These are phyloP conservation scores for Scelioninae gen. 1 DNA, from an alignment of 2,888 invertebrate genomes.

Conservation along the genomic window DNA sequence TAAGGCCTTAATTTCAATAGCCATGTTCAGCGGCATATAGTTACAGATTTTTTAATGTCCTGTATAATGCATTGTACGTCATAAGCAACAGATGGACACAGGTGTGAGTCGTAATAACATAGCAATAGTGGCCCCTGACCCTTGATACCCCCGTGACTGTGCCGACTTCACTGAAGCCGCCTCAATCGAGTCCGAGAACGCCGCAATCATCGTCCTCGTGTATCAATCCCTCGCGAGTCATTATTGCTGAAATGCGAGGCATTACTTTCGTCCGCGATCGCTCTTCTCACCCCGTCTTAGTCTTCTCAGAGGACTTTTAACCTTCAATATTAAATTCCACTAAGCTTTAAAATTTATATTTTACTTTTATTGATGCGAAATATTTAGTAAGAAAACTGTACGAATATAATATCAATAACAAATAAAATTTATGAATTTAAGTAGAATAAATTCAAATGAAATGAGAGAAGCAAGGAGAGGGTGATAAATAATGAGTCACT, in stretches of 20 bases:
- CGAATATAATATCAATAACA: background rate
- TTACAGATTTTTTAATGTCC: slow-evolving; percentile 61
- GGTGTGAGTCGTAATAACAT: slow-evolving; percentile 84
- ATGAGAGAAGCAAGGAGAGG: slow-evolving; percentile 1
- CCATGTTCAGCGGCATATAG: slow-evolving; percentile 53
- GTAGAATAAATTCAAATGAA: background rate
- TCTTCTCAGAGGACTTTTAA: slow-evolving; percentile 65
- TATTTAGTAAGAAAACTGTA: background rate
- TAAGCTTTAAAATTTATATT: slow-evolving; percentile 20
- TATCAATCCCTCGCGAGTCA: slow-evolving; percentile 83
- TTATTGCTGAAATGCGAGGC: slow-evolving; percentile 80
- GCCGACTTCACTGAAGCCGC: slow-evolving; percentile 81
- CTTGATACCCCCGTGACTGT: slow-evolving; percentile 74
- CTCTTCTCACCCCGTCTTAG: slow-evolving; percentile 55
- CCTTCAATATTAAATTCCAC: slow-evolving; percentile 37
- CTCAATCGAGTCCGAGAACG: slow-evolving; percentile 78
- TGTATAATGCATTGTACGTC: slow-evolving; percentile 56
- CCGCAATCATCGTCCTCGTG: slow-evolving; percentile 81
- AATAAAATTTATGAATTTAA: slow-evolving; percentile 8
- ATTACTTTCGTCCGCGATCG: slow-evolving; percentile 74
- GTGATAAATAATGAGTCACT: slow-evolving; percentile 1
- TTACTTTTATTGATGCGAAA: background rate
- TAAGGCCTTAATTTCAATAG: slow-evolving; percentile 64
- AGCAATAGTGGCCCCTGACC: slow-evolving; percentile 81
- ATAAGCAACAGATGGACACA: slow-evolving; percentile 75